A percentile compares a stretch with the other conserved stretches of the same genome.
phyloP scores from a whole-genome alignment of 2,797 vertebrate genomes.

The Tarsius wallacei region DNA sequence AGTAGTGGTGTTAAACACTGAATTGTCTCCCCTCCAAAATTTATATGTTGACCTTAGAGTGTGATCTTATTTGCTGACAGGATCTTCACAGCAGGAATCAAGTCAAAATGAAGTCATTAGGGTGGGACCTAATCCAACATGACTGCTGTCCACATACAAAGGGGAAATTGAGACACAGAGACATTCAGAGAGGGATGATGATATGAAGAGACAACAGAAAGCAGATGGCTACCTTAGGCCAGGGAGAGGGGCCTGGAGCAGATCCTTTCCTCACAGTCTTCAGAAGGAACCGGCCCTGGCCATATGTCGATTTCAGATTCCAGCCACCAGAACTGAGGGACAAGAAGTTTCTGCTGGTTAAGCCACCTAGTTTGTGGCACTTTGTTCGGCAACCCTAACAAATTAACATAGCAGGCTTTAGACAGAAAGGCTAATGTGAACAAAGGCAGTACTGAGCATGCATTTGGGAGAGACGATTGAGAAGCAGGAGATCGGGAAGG shows the following conservation, averaged over 20 bases:
- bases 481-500: background rate
- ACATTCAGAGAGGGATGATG: background rate
- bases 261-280: too few species aligned
- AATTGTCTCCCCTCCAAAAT: background rate
- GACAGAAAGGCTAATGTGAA: background rate
- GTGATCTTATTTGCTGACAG: background rate
- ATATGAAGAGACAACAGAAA: background rate
- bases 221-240: too few species aligned
- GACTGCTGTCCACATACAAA: background rate
- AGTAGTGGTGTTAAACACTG: background rate
- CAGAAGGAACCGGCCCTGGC: background rate
- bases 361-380: too few species aligned
- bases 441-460: background rate
- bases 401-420: background rate
- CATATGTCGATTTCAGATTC: background rate
- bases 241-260: too few species aligned
- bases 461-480: background rate
- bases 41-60: background rate
- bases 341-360: background rate
- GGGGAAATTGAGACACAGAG: background rate
- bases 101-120: background rate
- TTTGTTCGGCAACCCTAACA: background rate
- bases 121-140: background rate
- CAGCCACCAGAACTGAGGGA: background rate
- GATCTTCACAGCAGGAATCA: background rate